Evolutionary conservation across 2,888 invertebrate genomes (phyloP), one percentile per base, ranked within the genome.

Genomic region (Ypsolopha scabrella): DNA sequence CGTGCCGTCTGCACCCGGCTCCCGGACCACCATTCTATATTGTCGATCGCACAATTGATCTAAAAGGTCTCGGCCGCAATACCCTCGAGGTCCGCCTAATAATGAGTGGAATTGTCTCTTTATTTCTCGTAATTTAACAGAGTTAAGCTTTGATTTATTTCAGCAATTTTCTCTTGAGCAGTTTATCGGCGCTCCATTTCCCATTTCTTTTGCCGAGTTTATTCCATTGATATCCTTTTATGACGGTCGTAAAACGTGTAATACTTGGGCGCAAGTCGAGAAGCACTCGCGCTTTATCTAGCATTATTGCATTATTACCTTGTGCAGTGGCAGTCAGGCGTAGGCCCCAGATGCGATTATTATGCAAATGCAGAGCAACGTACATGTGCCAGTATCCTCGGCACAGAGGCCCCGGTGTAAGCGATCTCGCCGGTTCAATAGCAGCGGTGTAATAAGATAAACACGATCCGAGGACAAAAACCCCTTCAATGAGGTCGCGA

Each of bases 401-500:
- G 66, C 60, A 63, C 62, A 63, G 56, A 57, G 58, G 64, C 63
- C 60, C 11, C 50, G 39, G 63, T 65, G 68, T 67, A 72, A 70
- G 64, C 63, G 67, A 74, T 67, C 69, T 58, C 63, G 59, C 60
- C 62, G 41, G 68, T 69, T 72, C 68, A 70, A 72, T 69, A 71
- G 66, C 69, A 63, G 63, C 57, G 56, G 60, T 61, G 64, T 70
- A 77, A 76, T 75, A 73, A 75, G 72, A 75, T 71, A 75, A 75
- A 72, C 70, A 73, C 64, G 67, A 67, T 66, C 57, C 64, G 68
- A 65, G 69, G 68, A 73, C 72, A 76, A 78, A 79, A 76, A 72
- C 68, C 66, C 61, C 63, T 68, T 68, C 70, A 75, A 75, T 73
- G 71, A 72, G 71, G 69, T 66, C 64, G 70, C 69, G 72, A 70